Conservation (phyloP, 2,113 vertebrate genomes). For the Hemiprocne comata region DNA sequence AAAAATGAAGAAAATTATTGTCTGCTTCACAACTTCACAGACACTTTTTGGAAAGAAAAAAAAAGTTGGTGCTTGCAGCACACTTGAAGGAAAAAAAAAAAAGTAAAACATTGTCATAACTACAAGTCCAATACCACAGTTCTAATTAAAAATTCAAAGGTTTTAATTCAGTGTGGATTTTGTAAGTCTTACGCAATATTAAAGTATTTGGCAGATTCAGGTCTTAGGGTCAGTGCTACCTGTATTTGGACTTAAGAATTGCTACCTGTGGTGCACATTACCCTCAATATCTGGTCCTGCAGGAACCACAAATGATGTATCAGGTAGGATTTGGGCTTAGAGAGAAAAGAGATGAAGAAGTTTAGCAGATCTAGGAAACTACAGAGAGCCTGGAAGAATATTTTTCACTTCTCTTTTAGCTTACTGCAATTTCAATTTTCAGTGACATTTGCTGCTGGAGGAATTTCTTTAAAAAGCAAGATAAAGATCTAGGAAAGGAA, state of each 20-base stretch:
- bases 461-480: not conserved
- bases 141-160: not conserved
- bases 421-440: not conserved
- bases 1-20: not conserved
- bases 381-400: not conserved
- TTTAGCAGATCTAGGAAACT: not conserved
- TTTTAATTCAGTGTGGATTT: not conserved
- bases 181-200: not conserved
- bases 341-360: not conserved
- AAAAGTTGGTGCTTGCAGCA: not conserved
- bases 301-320: not conserved
- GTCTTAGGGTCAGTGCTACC: not conserved
- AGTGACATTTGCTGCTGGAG: not conserved
- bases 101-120: not conserved
- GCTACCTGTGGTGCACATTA: not conserved
- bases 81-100: not conserved
- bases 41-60: not conserved
- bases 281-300: not conserved
- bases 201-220: not conserved
- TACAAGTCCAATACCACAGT: not conserved
- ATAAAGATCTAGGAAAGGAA: not conserved
- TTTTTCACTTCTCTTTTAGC: not conserved
- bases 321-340: not conserved
- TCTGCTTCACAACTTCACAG: not conserved
- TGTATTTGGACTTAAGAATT: not conserved